These are phyloP conservation scores for Candidula unifasciata DNA, from an alignment of 2,888 invertebrate species.

Conservation along the genomic window DNA sequence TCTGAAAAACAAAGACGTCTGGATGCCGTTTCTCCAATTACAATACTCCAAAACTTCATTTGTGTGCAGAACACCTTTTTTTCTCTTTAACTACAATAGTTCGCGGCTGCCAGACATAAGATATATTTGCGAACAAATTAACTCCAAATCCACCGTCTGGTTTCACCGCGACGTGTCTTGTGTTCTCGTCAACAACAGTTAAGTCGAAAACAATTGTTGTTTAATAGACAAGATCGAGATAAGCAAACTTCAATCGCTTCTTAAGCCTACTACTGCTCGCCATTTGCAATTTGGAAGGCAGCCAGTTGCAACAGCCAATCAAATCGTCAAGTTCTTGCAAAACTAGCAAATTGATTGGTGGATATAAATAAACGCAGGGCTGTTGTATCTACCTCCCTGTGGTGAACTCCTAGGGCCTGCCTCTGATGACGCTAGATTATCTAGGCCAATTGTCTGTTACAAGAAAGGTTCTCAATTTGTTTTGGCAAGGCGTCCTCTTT, in stretches of 20 bases:
- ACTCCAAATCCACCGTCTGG: too few relatives aligned
- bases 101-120: too few relatives aligned
- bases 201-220: too few relatives aligned
- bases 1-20: conserved; percentile 39
- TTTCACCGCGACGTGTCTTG: too few relatives aligned
- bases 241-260: not conserved
- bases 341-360: conserved; percentile 16
- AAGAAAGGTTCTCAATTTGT: too few relatives aligned
- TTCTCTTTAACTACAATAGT: not conserved
- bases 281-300: conserved; percentile 5
- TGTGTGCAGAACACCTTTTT: not conserved
- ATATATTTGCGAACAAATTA: too few relatives aligned
- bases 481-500: too few relatives aligned
- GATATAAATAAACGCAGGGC: not conserved
- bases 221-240: too few relatives aligned
- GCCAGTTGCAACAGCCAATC: conserved; percentile 38
- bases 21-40: not conserved
- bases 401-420: not conserved
- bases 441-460: too few relatives aligned
- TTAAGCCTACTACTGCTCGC: not conserved
- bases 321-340: not conserved
- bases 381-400: conserved; percentile 26
- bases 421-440: not conserved
- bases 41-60: not conserved
- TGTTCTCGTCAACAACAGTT: too few relatives aligned